A percentile compares a stretch with the other conserved stretches of the same genome.
These are phyloP conservation scores for Halcyon smyrnensis DNA, from an alignment of 2,797 vertebrate species.

Conservation along the genomic window DNA sequence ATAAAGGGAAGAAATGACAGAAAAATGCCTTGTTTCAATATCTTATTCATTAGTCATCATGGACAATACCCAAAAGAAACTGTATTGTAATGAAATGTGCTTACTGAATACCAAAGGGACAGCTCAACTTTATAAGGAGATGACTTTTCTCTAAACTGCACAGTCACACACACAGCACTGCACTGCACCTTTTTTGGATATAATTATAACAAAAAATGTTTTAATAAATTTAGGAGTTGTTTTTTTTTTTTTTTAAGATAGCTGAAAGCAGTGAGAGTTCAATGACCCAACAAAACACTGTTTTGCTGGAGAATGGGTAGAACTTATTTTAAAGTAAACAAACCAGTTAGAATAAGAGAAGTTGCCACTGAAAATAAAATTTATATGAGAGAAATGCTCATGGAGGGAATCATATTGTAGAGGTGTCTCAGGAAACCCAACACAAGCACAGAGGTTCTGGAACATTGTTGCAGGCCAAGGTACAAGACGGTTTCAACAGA, in stretches of 20 bases:
- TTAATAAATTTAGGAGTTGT: background rate
- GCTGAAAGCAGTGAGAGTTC: background rate
- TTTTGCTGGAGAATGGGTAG: background rate
- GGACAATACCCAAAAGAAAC: conserved; percentile 45
- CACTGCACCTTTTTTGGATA: background rate
- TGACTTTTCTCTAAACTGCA: conserved; percentile 1
- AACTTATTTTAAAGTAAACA: background rate
- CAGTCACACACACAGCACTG: background rate
- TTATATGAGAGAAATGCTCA: background rate
- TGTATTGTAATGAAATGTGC: conserved; percentile 7
- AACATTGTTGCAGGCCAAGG: background rate
- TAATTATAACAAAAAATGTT: background rate
- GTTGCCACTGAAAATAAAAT: background rate
- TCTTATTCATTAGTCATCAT: conserved; percentile 54
- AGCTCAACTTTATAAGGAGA: background rate
- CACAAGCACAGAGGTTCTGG: background rate
- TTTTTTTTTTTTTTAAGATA: background rate
- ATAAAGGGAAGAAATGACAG: conserved; percentile 33
- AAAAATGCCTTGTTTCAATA: conserved; percentile 40
- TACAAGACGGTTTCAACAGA: background rate
- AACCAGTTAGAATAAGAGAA: background rate
- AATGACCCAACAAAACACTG: background rate
- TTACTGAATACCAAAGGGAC: background rate
- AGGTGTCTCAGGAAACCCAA: background rate
- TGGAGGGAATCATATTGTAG: background rate